Conservation (phyloP, 2,113 vertebrate genomes). For the Gadus macrocephalus region DNA sequence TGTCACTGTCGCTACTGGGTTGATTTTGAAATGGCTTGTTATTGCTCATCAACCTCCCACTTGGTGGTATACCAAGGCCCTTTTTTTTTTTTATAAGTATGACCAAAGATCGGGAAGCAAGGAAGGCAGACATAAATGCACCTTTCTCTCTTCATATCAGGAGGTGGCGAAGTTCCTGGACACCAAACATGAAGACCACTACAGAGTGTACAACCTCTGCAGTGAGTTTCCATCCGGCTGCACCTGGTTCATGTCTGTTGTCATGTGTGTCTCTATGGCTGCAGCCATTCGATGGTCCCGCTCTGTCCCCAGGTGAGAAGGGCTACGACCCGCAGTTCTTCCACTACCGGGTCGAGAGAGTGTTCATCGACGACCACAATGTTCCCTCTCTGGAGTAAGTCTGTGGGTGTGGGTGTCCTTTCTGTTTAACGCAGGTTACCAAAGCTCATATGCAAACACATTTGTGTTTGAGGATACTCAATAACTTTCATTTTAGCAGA, state of each 20-base stretch:
- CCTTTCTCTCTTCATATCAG: constrained; percentile 60
- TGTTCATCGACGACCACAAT: constrained; percentile 93
- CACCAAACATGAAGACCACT: constrained; percentile 85
- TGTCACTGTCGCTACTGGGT: too few species aligned
- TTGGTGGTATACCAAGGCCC: too few species aligned
- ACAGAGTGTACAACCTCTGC: constrained; percentile 96
- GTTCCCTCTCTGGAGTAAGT: constrained; percentile 87
- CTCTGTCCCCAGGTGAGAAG: constrained; percentile 80
- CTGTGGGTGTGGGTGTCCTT: too few species aligned
- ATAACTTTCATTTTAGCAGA: too few species aligned
- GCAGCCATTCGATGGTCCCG: not conserved
- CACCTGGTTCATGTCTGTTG: not conserved
- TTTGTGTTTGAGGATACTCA: too few species aligned
- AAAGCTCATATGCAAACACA: too few species aligned
- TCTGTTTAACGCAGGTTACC: too few species aligned
- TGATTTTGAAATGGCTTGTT: too few species aligned
- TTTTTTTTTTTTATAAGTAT: too few species aligned
- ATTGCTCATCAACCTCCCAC: too few species aligned
- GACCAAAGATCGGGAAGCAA: not conserved
- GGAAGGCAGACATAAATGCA: not conserved
- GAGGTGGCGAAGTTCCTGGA: constrained; percentile 91
- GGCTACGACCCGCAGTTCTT: constrained; percentile 87
- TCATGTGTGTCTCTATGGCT: not conserved
- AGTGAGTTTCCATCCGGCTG: constrained; percentile 74
- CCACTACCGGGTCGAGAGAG: constrained; percentile 84